Evolutionary conservation across 2,888 invertebrate genomes (phyloP), one percentile per base, ranked within the genome.

Genomic region (Argyra leucocephala): DNA sequence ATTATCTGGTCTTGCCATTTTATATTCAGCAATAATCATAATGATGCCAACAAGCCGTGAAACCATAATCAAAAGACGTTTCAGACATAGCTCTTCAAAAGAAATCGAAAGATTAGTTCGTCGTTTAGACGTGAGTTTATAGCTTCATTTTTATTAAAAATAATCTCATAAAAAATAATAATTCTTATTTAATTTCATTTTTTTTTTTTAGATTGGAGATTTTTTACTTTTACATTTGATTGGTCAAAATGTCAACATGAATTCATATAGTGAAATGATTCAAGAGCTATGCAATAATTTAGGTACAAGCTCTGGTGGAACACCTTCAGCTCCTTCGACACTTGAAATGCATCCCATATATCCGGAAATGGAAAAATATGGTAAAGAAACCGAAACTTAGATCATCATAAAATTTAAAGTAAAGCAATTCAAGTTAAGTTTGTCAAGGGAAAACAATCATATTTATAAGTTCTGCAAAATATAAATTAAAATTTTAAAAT

Each of bases 281-380:
- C 88, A 91, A 70, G 90, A 91, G 74, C 79, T 91, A n/a, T 78
- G 78, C 68, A 70, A 71, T 67, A 68, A 72, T 36, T 70, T 78
- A 22, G 74, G 88, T 62, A 83, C 86, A 68, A 84, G 85, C 69
- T 87, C 87, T 63, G 88, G 88, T 72, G 88, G 89, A 75, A 87
- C 89, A 67, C 92, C 93, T 0, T 91, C 92, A 1, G 92, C 92
- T 3, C 92, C 92, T 0, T 91, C 91, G 64, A 92, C 92, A 22
- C 81, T 92, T 70, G 92, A 93, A 81, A 90, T 92, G 88, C 88
- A 89, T 66, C 90, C 90, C 6, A 90, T 91, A 67, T 92, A 92
- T 78, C 90, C 91, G 24, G 87, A 87, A 76, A 87, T 88, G 68
- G 88, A 88, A 71, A 88, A 88, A 76, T 89, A 84, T 78, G 85